Base-by-base conservation (phyloP, 2,113 vertebrate species). In the Rutilus rutilus region DNA sequence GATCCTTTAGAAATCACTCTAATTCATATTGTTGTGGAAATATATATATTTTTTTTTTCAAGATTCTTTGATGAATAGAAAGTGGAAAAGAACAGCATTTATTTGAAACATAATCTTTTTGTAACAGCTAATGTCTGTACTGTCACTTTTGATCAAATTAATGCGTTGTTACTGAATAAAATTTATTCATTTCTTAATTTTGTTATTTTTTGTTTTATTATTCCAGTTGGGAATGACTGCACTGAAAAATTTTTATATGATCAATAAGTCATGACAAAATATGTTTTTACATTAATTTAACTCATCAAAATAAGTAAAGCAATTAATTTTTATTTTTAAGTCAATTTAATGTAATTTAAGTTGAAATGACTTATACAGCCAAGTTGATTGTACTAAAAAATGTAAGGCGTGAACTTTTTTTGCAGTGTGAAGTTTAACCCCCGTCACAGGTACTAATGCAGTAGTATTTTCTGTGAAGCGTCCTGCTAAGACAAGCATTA, bases 401-500 rank as follows among this genome's bases (percentile, higher is more conserved):
- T 42, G 0, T 1, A 42, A 42, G 42, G 7, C 42, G 2, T 42
- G 42, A 9, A 42, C 42, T 42, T 42, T 42, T 0, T 10, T 1
- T 42, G 2, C 42, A 42, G 42, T 36, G 42, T 36, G 19, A 69
- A 21, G 15, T 69, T 69, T 3, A 19, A 33, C 15, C 30, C 27
- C 64, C 64, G 27, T 39, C 36, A 71, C 67, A 23, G 36, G 5
- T 23, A 73, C 21, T 42, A n/a, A 39, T 73, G 69, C 69, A 73
- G 19, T 0, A 45, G 69, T 45, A 65, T 67, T 64, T 71, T 62
- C 65, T 59, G 73, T 84, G 82, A 89, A 77, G 76, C 62, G 89
- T 80, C 67, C 76, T 86, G 88, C 85, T 79, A 85, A 75, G 78
- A 73, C 60, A 33, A 82, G 36, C 85, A 89, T 88, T 57, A 90